Evolutionary conservation across 1,140 invertebrate genomes (phyloP).

Genomic region (Eriosoma lanigerum): DNA sequence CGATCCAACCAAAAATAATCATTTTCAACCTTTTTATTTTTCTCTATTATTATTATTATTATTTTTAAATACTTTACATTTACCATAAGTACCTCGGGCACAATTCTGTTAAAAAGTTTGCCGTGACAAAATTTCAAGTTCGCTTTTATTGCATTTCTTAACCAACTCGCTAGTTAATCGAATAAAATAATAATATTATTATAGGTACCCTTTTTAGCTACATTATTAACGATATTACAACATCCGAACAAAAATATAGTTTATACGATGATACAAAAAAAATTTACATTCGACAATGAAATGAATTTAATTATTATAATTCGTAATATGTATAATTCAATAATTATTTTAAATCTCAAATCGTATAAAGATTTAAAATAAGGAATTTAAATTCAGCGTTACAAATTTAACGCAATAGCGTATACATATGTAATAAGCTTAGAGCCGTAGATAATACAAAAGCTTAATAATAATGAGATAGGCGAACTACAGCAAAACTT

Average conservation of each 20-base stretch:
- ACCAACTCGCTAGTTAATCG: conserved; percentile 45
- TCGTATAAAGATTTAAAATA: no score
- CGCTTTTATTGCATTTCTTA: conserved; percentile 34
- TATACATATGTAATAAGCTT: no score
- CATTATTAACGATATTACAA: not conserved
- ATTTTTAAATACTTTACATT: conserved; percentile 40
- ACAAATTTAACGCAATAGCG: no score
- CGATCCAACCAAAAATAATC: conserved; percentile 32
- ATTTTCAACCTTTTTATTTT: conserved; percentile 26
- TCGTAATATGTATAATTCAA: no score
- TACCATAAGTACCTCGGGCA: conserved; percentile 22
- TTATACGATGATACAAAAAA: no score
- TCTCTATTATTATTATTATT: not conserved
- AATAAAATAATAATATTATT: conserved; percentile 23
- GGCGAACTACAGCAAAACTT: not conserved
- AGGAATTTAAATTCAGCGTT: no score
- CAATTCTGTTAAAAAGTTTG: conserved; percentile 45
- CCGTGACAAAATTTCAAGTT: conserved; percentile 30
- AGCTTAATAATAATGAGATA: not conserved
- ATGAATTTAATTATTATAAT: no score
- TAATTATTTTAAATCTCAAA: no score
- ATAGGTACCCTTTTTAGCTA: no score
- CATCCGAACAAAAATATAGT: not conserved
- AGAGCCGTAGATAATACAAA: no score
- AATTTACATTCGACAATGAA: no score